Percentiles rank a stretch among this genome's conserved stretches.
Conservation (phyloP, 2,888 invertebrate species). For the Vannuccia rotundouncinata region DNA sequence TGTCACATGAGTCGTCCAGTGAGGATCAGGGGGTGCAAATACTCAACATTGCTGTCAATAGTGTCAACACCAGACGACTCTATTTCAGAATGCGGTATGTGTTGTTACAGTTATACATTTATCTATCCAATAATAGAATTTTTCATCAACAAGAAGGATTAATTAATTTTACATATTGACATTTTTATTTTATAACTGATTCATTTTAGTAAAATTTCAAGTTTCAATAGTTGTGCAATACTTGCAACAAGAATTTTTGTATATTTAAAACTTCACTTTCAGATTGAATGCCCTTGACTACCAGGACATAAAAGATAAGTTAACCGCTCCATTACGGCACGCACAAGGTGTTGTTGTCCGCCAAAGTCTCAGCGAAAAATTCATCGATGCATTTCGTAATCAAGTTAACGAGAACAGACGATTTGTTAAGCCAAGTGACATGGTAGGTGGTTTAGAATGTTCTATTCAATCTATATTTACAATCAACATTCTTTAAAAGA, state of each 20-base stretch:
- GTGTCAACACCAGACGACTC: slow-evolving; percentile 41
- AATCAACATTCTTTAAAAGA: too few relatives aligned
- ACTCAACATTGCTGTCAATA: slow-evolving; percentile 68
- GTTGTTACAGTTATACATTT: too few relatives aligned
- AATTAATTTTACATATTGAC: too few relatives aligned
- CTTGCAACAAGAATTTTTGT: background rate
- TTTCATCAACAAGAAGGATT: too few relatives aligned
- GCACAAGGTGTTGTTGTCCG: slow-evolving; percentile 68
- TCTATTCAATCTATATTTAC: too few relatives aligned
- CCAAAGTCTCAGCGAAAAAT: slow-evolving; percentile 73
- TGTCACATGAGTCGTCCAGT: slow-evolving; percentile 64
- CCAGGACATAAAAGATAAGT: slow-evolving; percentile 68
- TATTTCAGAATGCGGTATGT: background rate
- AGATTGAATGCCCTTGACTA: slow-evolving; percentile 72
- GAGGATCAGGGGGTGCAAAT: slow-evolving; percentile 67
- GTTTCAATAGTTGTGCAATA: background rate
- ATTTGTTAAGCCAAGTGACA: slow-evolving; percentile 43
- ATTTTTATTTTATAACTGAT: background rate
- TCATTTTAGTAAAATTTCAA: background rate
- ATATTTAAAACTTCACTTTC: background rate
- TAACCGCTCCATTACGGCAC: slow-evolving; percentile 66
- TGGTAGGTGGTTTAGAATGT: too few relatives aligned
- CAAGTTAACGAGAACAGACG: slow-evolving; percentile 58
- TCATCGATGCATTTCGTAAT: slow-evolving; percentile 73
- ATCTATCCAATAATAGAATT: too few relatives aligned